These are phyloP conservation scores for Chiroxiphia lanceolata DNA, from an alignment of 2,797 vertebrate species.

Conservation along the genomic window DNA sequence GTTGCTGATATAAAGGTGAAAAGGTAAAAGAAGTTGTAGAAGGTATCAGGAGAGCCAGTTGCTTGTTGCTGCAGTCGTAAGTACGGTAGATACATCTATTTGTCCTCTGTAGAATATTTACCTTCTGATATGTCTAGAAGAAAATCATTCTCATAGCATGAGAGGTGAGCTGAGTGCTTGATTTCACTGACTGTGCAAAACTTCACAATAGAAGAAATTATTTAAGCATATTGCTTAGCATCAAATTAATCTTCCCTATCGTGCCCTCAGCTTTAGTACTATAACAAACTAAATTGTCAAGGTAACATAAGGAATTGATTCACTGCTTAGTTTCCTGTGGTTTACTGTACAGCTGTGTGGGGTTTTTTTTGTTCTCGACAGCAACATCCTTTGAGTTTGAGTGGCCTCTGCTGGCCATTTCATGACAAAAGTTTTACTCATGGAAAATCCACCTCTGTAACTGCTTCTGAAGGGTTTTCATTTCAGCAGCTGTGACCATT, in stretches of 20 bases:
- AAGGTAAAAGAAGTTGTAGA: not conserved
- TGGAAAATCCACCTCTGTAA: not conserved
- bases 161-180: not conserved
- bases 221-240: not conserved
- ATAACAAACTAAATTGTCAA: not conserved
- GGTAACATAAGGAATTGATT: slow-evolving; percentile 49
- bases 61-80: not conserved
- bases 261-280: not conserved
- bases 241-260: not conserved
- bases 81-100: not conserved
- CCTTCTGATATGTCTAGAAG: not conserved
- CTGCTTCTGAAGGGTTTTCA: not conserved
- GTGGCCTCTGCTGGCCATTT: slow-evolving; percentile 65
- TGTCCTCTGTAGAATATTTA: not conserved
- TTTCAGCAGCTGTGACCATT: slow-evolving; percentile 29
- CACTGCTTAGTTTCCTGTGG: not conserved
- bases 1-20: not conserved
- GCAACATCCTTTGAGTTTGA: slow-evolving; percentile 59
- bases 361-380: not conserved
- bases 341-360: not conserved
- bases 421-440: slow-evolving; percentile 5
- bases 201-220: not conserved
- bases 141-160: not conserved
- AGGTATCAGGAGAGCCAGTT: not conserved
- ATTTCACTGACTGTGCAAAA: not conserved